These are phyloP conservation scores for Rhynchotus rufescens DNA, from an alignment of 2,797 vertebrate genomes.

Conservation along the genomic window DNA sequence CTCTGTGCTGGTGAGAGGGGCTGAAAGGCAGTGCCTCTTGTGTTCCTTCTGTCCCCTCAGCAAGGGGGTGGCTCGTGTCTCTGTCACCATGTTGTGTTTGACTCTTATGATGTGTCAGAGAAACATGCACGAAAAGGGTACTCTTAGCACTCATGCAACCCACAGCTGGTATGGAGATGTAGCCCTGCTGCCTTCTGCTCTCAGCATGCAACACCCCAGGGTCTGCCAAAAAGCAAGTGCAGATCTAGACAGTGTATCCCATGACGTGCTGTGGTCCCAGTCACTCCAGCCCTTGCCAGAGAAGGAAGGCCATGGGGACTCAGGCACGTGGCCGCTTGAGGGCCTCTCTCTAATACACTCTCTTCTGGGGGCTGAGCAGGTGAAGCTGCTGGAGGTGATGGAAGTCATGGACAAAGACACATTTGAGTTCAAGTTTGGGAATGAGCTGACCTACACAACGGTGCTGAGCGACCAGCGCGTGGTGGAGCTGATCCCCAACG, in stretches of 20 bases:
- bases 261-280: not conserved
- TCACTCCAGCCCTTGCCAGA: not conserved
- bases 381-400: slow-evolving; percentile 96
- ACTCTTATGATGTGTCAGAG: not conserved
- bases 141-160: not conserved
- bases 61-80: not conserved
- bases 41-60: not conserved
- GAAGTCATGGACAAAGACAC: slow-evolving; percentile 95
- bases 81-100: not conserved
- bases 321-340: not conserved
- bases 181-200: not conserved
- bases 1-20: slow-evolving; percentile 89
- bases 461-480: slow-evolving; percentile 90
- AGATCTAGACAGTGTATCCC: not conserved
- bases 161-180: not conserved
- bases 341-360: not conserved
- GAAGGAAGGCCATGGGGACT: not conserved
- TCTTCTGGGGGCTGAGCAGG: slow-evolving; percentile 77
- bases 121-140: not conserved
- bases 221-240: not conserved
- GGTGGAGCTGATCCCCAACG: slow-evolving; percentile 91
- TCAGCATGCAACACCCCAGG: not conserved
- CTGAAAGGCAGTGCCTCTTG: not conserved
- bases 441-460: slow-evolving; percentile 94
- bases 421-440: slow-evolving; percentile 95